phyloP scores from a whole-genome alignment of 2,113 vertebrate genomes.

The Phrynosoma platyrhinos region DNA sequence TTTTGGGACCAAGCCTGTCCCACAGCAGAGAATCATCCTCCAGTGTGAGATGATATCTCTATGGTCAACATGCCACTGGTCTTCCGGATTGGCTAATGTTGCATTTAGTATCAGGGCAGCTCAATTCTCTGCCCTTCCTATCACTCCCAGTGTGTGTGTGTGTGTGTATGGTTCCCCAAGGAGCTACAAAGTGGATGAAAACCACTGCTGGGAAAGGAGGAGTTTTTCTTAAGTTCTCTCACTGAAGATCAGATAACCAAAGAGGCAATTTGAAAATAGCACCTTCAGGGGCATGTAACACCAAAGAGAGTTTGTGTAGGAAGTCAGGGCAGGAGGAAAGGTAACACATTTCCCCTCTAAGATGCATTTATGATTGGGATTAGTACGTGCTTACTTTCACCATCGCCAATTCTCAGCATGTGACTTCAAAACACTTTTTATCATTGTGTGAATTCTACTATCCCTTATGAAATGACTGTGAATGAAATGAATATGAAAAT shows the following conservation, averaged over 20 bases:
- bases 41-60: no score
- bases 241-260: neutral
- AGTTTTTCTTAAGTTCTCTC: neutral
- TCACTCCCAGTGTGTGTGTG: no score
- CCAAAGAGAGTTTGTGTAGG: neutral
- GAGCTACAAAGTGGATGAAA: no score
- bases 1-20: no score
- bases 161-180: no score
- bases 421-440: neutral
- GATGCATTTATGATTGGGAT: neutral
- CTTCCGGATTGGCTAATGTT: no score
- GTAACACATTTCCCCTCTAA: neutral
- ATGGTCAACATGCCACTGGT: no score
- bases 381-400: neutral
- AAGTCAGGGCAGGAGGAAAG: neutral
- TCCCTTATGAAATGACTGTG: constrained; percentile 53
- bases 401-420: neutral
- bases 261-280: neutral
- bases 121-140: no score
- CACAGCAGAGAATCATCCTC: no score
- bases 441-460: constrained; percentile 46
- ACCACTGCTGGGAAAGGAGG: no score
- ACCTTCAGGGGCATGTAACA: neutral
- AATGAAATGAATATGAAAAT: neutral
- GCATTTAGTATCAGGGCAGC: no score